Base-by-base conservation (phyloP, 2,888 invertebrate genomes). In the Rhagonycha lutea region DNA sequence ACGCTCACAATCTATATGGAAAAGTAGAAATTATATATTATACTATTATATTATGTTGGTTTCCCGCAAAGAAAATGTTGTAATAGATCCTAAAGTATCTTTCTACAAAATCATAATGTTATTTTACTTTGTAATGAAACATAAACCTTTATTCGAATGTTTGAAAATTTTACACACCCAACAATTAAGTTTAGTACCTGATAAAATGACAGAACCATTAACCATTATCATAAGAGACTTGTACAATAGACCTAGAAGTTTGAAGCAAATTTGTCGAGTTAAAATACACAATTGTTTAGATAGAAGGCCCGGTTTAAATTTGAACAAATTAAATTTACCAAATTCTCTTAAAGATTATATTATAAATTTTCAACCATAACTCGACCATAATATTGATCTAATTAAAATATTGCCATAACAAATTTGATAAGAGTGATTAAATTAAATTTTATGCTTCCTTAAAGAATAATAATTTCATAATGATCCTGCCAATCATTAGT, bases 251-350 rank as follows among this genome's bases (percentile, higher is more conserved):
- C 94, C 94, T 10, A 89, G 94, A 63, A 91, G 91, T 78, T 88
- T 95, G n/a, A 93, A 94, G 84, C 94, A 94, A 86, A 91, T 94
- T 76, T 90, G 93, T 63, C 89, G 94, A 18, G 91, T 93, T 70
- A 89, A 90, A 80, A 93, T 95, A 78, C 93, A 94, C 85, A 91
- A 91, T 82, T 90, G 92, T 70, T 86, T 94, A 78, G 89, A 90
- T 77, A 88, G 92, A 68, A 90, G 91, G 82, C 89, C 94, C 71
- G 93, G 92, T n/a, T 89, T 91, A 78, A 90, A 90, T 83, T 90
- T 93, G 69, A 91, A 90, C 84, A 91, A 92, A 84, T 88, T 94
- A 80, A 93, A 92, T 85, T 87, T 94, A 80, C 94, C 94, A 8
- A 89, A 89, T 79, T 89, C 91, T 63, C 88, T 94, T 29, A 93